A percentile compares a stretch with the other conserved stretches of the same genome.
Conservation (phyloP, 2,888 invertebrate species). For the Megastigmus dorsalis region DNA sequence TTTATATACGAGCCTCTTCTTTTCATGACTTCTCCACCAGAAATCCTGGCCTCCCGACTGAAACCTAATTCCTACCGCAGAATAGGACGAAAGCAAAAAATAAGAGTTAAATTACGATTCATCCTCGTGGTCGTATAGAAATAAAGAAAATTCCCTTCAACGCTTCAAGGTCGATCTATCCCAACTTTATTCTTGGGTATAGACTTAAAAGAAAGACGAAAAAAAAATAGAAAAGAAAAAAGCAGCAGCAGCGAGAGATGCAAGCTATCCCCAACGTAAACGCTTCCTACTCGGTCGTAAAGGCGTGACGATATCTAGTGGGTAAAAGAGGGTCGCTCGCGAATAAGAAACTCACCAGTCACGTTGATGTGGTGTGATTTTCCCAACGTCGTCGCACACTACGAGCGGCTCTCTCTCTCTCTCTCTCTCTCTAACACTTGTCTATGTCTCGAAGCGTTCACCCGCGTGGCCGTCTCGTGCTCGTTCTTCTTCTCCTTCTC, state of each 20-base stretch:
- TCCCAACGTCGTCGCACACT: conserved; percentile 27
- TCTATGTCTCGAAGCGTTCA: neutral
- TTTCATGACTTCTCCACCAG: too few species aligned
- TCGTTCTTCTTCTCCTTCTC: neutral
- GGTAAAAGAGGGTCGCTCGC: neutral
- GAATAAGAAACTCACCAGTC: conserved; percentile 59
- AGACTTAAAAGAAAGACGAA: neutral
- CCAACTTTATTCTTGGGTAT: neutral
- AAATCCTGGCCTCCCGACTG: too few species aligned
- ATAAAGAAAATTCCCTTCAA: neutral
- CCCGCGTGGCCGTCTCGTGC: neutral
- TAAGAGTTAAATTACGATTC: neutral
- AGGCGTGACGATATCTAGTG: neutral
- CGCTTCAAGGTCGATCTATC: neutral
- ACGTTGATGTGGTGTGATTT: conserved; percentile 58
- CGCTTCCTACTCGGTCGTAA: neutral
- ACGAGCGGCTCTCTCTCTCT: too few species aligned
- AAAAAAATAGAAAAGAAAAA: neutral
- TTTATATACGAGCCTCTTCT: too few species aligned
- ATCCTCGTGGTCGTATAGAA: neutral
- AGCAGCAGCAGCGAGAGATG: too few species aligned
- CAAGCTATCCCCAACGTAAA: neutral
- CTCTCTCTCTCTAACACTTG: conserved; percentile 6
- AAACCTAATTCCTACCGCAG: too few species aligned
- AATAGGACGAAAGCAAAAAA: too few species aligned